Evolutionary conservation across 2,113 vertebrate genomes (phyloP).

Genomic region (Nanorana parkeri): DNA sequence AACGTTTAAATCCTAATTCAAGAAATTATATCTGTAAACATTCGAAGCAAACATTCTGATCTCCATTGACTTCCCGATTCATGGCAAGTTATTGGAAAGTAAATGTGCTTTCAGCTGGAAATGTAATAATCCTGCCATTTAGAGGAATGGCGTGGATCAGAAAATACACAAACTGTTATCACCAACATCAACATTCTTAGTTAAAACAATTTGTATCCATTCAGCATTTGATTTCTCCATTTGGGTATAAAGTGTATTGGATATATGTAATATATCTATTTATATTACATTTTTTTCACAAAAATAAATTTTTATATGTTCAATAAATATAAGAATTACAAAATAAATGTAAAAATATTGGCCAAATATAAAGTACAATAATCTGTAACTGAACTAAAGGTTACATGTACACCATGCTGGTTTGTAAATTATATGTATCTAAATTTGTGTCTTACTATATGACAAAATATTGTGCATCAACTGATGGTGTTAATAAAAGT

Average conservation of each 20-base stretch:
- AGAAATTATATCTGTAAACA: conserved; percentile 39
- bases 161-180: conserved; percentile 40
- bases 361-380: too few relatives aligned
- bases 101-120: conserved; percentile 57
- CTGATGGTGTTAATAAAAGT: too few relatives aligned
- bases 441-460: too few relatives aligned
- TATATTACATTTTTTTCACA: neutral
- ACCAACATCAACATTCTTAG: conserved; percentile 38
- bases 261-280: neutral
- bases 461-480: too few relatives aligned
- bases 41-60: conserved; percentile 37
- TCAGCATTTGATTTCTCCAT: neutral
- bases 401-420: too few relatives aligned
- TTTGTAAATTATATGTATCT: too few relatives aligned
- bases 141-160: conserved; percentile 26
- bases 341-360: neutral
- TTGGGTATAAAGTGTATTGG: neutral
- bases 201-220: conserved; percentile 21
- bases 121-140: conserved; percentile 47
- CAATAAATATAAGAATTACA: neutral
- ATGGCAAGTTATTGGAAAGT: conserved; percentile 23
- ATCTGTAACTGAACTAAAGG: too few relatives aligned
- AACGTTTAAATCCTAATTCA: conserved; percentile 18
- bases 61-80: conserved; percentile 15
- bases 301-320: neutral